These are phyloP conservation scores for Phocoena sinus DNA, from an alignment of 2,113 vertebrate genomes.

Conservation along the genomic window DNA sequence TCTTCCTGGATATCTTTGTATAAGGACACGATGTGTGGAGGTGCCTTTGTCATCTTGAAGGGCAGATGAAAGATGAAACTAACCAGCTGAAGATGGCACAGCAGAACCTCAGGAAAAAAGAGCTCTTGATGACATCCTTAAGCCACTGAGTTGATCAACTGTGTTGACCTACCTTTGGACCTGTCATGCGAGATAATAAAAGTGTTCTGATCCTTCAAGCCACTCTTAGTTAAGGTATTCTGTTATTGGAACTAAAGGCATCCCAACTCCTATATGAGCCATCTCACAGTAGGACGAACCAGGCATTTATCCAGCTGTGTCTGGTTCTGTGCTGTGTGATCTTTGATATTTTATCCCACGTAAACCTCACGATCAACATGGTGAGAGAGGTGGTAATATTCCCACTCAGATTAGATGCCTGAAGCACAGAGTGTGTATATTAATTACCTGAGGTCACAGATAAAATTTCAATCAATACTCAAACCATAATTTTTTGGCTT, in stretches of 20 bases:
- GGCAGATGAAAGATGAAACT: too few species aligned
- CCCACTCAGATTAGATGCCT: neutral
- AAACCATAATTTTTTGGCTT: neutral
- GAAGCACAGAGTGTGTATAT: neutral
- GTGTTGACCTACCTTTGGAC: too few species aligned
- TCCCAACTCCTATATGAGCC: too few species aligned
- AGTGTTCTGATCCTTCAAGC: neutral
- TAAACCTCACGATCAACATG: fast-evolving
- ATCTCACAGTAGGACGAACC: fast-evolving
- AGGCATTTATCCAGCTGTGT: too few species aligned
- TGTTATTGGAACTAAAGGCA: neutral
- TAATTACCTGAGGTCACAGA: neutral
- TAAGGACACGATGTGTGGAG: neutral
- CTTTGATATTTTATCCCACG: fast-evolving
- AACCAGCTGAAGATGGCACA: neutral
- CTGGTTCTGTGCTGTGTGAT: neutral
- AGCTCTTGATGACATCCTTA: neutral
- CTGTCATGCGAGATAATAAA: neutral
- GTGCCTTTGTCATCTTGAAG: fast-evolving
- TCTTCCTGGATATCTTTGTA: neutral
- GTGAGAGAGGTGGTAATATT: neutral
- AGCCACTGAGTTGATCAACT: neutral
- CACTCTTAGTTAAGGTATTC: neutral
- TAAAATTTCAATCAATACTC: neutral
- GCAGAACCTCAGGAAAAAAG: fast-evolving